Evolutionary conservation across 1,140 invertebrate species (phyloP).

Genomic region (Drosophila teissieri): DNA sequence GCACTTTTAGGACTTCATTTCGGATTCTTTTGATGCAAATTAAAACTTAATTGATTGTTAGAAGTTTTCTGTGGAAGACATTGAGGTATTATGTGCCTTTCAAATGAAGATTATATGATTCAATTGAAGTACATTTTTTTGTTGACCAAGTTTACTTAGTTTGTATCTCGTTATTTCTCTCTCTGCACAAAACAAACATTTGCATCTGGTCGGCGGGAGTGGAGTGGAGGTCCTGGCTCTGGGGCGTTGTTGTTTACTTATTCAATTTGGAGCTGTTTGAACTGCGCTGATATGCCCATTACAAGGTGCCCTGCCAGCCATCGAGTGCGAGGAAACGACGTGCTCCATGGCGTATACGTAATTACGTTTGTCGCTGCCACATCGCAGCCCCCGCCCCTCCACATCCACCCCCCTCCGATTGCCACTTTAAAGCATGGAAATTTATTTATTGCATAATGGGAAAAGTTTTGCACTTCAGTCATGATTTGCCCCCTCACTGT

Average conservation of each 20-base stretch:
- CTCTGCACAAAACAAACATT: constrained; percentile 34
- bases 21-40: neutral
- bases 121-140: neutral
- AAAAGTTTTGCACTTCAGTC: constrained; percentile 79
- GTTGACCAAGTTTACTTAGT: neutral
- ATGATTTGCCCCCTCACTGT: constrained; percentile 57
- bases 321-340: constrained; percentile 1
- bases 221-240: neutral
- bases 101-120: no score
- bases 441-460: constrained; percentile 82
- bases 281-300: constrained; percentile 47
- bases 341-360: constrained; percentile 43
- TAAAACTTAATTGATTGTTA: neutral
- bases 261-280: constrained; percentile 50
- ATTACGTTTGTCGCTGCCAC: constrained; percentile 39
- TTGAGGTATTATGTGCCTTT: no score
- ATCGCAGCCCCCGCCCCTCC: neutral
- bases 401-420: constrained; percentile 4
- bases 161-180: constrained; percentile 1
- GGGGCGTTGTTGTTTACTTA: constrained; percentile 37
- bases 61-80: no score
- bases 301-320: constrained; percentile 24
- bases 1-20: neutral
- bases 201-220: constrained; percentile 26
- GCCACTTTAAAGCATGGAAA: constrained; percentile 73